Base-by-base conservation (phyloP, 2,113 vertebrate genomes). In the Brachirus orientalis region DNA sequence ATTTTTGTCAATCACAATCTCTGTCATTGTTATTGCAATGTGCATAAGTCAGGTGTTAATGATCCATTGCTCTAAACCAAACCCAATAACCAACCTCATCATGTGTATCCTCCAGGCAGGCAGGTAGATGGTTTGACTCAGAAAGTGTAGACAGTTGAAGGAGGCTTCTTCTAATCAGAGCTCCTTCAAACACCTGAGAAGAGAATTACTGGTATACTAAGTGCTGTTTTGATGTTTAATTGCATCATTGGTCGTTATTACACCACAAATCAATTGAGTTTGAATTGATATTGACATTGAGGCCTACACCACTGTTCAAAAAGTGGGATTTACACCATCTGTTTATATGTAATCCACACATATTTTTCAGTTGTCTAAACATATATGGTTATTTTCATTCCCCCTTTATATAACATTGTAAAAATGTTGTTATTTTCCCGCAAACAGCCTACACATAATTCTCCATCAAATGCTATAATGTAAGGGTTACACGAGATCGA, bases 31-130 rank as follows among this genome's bases (percentile, higher is more conserved):
- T 69, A 48, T 73, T 63, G 38, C 45, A 45, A 4, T 28, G 1
- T 68, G 50, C 46, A 63, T 48, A 79, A 84, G 69, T 75, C 67
- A 54, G 55, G 28, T 75, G 51, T 57, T 77, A 61, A 71, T 72
- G 52, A 73, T 72, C 33, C 59, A 38, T 0, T 36, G 19, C 52
- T 72, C 54, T 33, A 33, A 77, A 17, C 59, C 33, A 56, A 57
- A 80, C 64, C 69, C 45, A 69, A 61, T 69, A 83, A 63, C 72
- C 44, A 52, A 47, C 69, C 60, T 55, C 58, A 65, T 47, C 20
- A 45, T 47, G 37, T 7, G 6, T 59, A 2, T 74, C 63, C 53
- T 77, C 40, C 8, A 22, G 56, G 48, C 72, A 64, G 53, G 55
- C 19, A 54, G 58, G 50, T 17, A 38, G 45, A 52, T n/a, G 18